Evolutionary conservation across 2,888 invertebrate species (phyloP).

Genomic region (Sinodicranocentrus sp.): DNA sequence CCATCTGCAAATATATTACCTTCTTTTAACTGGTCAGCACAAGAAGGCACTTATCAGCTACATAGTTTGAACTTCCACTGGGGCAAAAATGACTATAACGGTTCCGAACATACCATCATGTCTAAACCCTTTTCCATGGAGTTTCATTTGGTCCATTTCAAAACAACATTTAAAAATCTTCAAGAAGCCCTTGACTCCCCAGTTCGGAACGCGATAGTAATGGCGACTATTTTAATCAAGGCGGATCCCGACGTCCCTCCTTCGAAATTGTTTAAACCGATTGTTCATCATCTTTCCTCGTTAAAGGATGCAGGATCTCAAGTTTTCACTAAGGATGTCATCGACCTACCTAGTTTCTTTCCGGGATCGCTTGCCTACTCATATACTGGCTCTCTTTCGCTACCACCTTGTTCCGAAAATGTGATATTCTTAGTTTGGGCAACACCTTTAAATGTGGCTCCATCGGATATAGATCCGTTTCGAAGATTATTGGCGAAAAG

Average conservation of each 20-base stretch:
- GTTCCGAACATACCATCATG: constrained; percentile 32
- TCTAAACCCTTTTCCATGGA: constrained; percentile 1
- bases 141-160: constrained; percentile 25
- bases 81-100: constrained; percentile 5
- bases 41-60: background rate
- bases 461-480: background rate
- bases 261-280: background rate
- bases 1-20: background rate
- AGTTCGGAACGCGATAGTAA: constrained; percentile 18
- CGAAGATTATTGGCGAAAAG: background rate
- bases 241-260: background rate
- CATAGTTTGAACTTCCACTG: constrained; percentile 28
- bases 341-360: background rate
- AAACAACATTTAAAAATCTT: background rate
- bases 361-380: background rate
- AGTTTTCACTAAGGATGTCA: background rate
- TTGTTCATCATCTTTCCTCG: background rate
- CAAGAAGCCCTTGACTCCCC: background rate
- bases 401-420: constrained; percentile 15
- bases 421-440: constrained; percentile 14
- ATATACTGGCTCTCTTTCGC: constrained; percentile 35
- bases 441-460: background rate
- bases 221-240: constrained; percentile 17
- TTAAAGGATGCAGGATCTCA: background rate
- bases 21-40: background rate